A percentile compares a stretch with the other conserved stretches of the same genome.
Evolutionary conservation across 2,888 invertebrate species (phyloP).

Genomic region (Lasioglossum zephyrum): DNA sequence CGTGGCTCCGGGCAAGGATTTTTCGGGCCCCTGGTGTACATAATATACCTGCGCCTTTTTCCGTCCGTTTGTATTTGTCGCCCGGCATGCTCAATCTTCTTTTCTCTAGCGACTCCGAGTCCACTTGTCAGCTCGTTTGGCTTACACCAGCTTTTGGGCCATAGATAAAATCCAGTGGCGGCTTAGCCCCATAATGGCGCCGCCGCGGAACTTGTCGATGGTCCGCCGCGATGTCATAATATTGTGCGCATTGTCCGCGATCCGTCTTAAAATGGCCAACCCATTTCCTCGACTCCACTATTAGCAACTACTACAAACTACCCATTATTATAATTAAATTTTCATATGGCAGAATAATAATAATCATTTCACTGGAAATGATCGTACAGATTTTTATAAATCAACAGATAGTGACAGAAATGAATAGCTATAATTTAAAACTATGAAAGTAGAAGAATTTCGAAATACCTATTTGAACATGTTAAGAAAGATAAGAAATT

Average conservation of each 20-base stretch:
- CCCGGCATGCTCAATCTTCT: slow-evolving; percentile 27
- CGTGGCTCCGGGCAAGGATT: slow-evolving; percentile 54
- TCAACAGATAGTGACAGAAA: too few relatives aligned
- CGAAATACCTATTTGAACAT: too few relatives aligned
- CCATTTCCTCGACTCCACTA: neutral
- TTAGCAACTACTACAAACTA: neutral
- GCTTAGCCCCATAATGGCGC: slow-evolving; percentile 70
- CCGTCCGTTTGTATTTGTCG: slow-evolving; percentile 44
- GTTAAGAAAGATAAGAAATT: neutral
- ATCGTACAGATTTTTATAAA: too few relatives aligned
- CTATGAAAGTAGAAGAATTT: neutral
- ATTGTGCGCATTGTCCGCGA: slow-evolving; percentile 50
- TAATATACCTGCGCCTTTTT: slow-evolving; percentile 30
- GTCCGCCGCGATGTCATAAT: slow-evolving; percentile 65
- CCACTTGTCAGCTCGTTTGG: slow-evolving; percentile 62
- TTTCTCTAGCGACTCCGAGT: slow-evolving; percentile 38
- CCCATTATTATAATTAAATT: too few relatives aligned
- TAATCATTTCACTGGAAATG: too few relatives aligned
- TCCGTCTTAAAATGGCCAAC: neutral
- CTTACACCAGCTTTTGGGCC: slow-evolving; percentile 51
- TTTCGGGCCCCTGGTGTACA: slow-evolving; percentile 33
- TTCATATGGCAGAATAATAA: too few relatives aligned
- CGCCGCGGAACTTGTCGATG: slow-evolving; percentile 65
- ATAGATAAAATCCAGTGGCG: slow-evolving; percentile 71
- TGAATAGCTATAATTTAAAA: too few relatives aligned